Evolutionary conservation across 2,113 vertebrate species (phyloP).

Genomic region (Aptenodytes patagonicus): DNA sequence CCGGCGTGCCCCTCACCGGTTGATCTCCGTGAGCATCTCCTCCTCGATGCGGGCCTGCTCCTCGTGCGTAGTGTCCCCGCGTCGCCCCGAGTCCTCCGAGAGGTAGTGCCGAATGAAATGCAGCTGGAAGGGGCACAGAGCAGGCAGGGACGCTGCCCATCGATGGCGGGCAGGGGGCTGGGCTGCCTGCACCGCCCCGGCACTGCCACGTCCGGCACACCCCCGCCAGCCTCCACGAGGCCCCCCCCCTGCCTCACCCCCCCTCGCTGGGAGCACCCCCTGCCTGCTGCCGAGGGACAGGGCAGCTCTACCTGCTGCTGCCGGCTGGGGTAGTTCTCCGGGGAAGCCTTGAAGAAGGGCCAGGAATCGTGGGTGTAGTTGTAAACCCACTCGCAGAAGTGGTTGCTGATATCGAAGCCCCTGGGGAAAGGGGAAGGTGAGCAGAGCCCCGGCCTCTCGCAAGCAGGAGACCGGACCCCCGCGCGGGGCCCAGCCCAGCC

Average conservation of each 20-base stretch:
- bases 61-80: neutral
- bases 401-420: constrained; percentile 93
- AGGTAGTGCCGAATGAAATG: constrained; percentile 87
- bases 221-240: neutral
- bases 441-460: neutral
- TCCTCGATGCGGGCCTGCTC: constrained; percentile 78
- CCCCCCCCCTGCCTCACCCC: neutral
- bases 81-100: constrained; percentile 59
- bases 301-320: constrained; percentile 81
- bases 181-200: neutral
- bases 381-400: constrained; percentile 94
- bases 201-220: neutral
- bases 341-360: constrained; percentile 81
- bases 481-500: neutral
- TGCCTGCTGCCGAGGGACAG: neutral
- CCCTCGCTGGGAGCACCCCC: neutral
- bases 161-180: neutral
- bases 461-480: no score
- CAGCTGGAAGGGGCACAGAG: constrained; percentile 68
- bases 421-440: constrained; percentile 52
- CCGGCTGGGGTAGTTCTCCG: constrained; percentile 80
- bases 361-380: constrained; percentile 85
- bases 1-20: constrained; percentile 68
- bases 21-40: constrained; percentile 82
- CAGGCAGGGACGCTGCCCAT: neutral